Conservation (phyloP, 2,797 vertebrate genomes). For the Megaceryle alcyon region DNA sequence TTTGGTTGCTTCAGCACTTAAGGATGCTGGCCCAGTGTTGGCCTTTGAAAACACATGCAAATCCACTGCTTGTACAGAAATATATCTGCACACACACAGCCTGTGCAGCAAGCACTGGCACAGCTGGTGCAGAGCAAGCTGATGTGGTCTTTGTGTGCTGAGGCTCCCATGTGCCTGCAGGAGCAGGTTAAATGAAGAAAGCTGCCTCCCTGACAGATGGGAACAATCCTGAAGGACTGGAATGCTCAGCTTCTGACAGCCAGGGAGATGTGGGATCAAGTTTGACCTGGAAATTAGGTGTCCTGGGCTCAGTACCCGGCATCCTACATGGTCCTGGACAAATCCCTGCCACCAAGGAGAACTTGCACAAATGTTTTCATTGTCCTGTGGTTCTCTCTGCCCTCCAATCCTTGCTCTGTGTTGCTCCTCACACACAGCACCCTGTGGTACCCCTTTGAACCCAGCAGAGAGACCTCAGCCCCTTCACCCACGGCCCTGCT, state of each 20-base stretch:
- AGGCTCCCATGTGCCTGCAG: neutral
- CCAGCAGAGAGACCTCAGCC: neutral
- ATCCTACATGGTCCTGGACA: neutral
- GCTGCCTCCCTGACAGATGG: neutral
- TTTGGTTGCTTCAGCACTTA: neutral
- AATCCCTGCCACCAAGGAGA: neutral
- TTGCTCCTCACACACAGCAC: neutral
- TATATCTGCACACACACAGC: neutral
- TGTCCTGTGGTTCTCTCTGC: neutral
- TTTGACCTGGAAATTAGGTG: neutral
- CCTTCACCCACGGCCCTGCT: neutral
- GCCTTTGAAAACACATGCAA: accelerated
- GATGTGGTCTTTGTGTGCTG: accelerated
- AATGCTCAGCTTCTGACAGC: neutral
- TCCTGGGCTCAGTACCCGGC: neutral
- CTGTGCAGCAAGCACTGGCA: neutral
- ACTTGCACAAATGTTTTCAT: neutral
- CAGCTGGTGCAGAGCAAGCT: neutral
- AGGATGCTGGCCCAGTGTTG: neutral
- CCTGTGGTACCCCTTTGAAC: neutral
- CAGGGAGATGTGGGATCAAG: neutral
- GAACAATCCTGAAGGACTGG: neutral
- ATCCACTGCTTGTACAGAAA: neutral
- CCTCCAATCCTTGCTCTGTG: neutral
- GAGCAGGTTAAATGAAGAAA: neutral